These are phyloP conservation scores for Zaprionus camerounensis DNA, from an alignment of 1,140 invertebrate genomes.

Conservation along the genomic window DNA sequence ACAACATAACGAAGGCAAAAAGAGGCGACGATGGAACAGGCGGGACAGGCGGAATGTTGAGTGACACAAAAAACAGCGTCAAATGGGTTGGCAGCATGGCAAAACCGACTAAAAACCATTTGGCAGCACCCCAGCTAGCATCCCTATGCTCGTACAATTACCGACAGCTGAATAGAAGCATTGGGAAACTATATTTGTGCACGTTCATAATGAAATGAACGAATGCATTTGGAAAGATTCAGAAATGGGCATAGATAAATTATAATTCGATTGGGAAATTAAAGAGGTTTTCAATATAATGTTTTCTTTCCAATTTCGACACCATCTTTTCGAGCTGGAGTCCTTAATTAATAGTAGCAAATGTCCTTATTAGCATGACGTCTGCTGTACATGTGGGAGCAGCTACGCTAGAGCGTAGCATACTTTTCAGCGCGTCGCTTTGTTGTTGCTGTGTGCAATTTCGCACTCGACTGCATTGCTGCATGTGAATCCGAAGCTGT, in stretches of 20 bases:
- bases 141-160: constrained; percentile 1
- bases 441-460: constrained; percentile 70
- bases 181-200: not conserved
- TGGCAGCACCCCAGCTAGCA: constrained; percentile 48
- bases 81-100: constrained; percentile 52
- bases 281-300: no score
- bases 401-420: constrained; percentile 21
- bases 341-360: not conserved
- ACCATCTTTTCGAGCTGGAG: not conserved
- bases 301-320: no score
- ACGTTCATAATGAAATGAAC: not conserved
- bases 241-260: not conserved
- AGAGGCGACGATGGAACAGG: not conserved
- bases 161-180: not conserved
- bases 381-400: constrained; percentile 23
- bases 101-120: constrained; percentile 49
- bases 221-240: not conserved
- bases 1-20: constrained; percentile 35
- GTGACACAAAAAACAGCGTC: constrained; percentile 68
- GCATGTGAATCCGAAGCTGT: constrained; percentile 31
- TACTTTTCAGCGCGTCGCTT: constrained; percentile 49
- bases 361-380: not conserved
- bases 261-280: no score
- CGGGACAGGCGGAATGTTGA: constrained; percentile 22
- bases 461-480: constrained; percentile 73